Conservation (phyloP, 2,797 vertebrate genomes). For the Rhynchotus rufescens region DNA sequence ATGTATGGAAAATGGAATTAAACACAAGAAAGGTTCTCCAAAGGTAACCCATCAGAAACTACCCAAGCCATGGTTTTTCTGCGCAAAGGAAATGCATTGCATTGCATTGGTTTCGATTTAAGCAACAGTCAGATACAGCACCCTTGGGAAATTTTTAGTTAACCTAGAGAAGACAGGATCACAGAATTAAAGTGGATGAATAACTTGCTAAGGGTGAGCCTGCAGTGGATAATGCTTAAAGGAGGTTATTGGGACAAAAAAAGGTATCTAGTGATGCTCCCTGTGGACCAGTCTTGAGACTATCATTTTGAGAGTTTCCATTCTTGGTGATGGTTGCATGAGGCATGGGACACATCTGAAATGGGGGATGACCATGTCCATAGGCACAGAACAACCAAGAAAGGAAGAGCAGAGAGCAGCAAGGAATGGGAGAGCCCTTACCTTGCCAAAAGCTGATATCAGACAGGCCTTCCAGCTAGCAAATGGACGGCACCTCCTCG, state of each 20-base stretch:
- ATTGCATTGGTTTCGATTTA: neutral
- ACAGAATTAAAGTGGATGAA: slow-evolving; percentile 56
- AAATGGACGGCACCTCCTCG: slow-evolving; percentile 48
- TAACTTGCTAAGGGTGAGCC: slow-evolving; percentile 30
- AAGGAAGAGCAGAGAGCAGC: slow-evolving; percentile 60
- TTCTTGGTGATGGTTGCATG: slow-evolving; percentile 42
- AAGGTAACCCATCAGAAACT: neutral
- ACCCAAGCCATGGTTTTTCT: neutral
- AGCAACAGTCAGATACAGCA: neutral
- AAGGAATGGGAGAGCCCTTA: neutral
- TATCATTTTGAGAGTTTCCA: neutral
- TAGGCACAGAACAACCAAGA: slow-evolving; percentile 52
- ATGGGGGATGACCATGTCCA: neutral
- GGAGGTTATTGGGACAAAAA: slow-evolving; percentile 42
- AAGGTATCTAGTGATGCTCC: slow-evolving; percentile 1
- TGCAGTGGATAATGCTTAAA: slow-evolving; percentile 44
- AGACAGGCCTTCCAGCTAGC: slow-evolving; percentile 35
- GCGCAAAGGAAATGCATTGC: neutral
- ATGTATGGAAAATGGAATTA: neutral
- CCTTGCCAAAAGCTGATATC: slow-evolving; percentile 50
- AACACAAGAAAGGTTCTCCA: neutral
- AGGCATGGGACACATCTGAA: neutral
- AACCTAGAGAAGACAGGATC: slow-evolving; percentile 63
- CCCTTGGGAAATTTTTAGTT: slow-evolving; percentile 56
- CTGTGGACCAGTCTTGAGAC: neutral